These are phyloP conservation scores for Drosophila pallidifrons DNA, from an alignment of 1,140 invertebrate species.

Conservation along the genomic window DNA sequence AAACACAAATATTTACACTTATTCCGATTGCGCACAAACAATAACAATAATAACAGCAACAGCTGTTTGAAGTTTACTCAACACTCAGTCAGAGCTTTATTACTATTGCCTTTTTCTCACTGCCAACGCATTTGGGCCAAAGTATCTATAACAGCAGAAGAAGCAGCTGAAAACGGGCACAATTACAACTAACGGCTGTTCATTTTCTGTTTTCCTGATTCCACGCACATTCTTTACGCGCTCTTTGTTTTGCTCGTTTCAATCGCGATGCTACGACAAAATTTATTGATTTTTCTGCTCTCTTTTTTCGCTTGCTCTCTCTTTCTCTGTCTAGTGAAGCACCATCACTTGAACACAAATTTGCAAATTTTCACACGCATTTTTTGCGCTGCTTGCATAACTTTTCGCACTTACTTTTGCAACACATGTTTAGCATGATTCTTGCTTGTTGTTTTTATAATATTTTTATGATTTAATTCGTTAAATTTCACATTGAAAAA, in stretches of 20 bases:
- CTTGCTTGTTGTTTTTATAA: slow-evolving; percentile 23
- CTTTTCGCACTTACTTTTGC: slow-evolving; percentile 37
- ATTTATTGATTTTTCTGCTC: slow-evolving; percentile 72
- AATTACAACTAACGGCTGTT: slow-evolving; percentile 63
- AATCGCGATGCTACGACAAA: slow-evolving; percentile 74
- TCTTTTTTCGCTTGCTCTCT: slow-evolving; percentile 29
- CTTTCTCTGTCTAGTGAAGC: slow-evolving; percentile 45
- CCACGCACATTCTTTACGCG: slow-evolving; percentile 45
- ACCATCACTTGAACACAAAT: slow-evolving; percentile 31
- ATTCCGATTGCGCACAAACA: slow-evolving; percentile 33
- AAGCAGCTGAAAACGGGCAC: slow-evolving; percentile 7
- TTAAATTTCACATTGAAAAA: slow-evolving; percentile 45
- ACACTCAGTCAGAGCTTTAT: slow-evolving; percentile 35
- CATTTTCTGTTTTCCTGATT: slow-evolving; percentile 28
- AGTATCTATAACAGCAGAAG: slow-evolving; percentile 2
- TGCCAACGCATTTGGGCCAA: slow-evolving; percentile 67
- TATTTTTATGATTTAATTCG: slow-evolving; percentile 27
- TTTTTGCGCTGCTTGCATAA: slow-evolving; percentile 22
- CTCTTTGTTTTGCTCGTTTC: slow-evolving; percentile 72
- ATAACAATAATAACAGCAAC: slow-evolving; percentile 33
- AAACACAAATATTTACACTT: slow-evolving; percentile 43
- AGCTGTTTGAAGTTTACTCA: slow-evolving; percentile 65
- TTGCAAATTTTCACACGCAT: slow-evolving; percentile 59
- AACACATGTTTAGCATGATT: slow-evolving; percentile 35
- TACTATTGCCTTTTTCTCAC: slow-evolving; percentile 24